phyloP scores from a whole-genome alignment of 2,888 invertebrate species.

The Heliconius sara region DNA sequence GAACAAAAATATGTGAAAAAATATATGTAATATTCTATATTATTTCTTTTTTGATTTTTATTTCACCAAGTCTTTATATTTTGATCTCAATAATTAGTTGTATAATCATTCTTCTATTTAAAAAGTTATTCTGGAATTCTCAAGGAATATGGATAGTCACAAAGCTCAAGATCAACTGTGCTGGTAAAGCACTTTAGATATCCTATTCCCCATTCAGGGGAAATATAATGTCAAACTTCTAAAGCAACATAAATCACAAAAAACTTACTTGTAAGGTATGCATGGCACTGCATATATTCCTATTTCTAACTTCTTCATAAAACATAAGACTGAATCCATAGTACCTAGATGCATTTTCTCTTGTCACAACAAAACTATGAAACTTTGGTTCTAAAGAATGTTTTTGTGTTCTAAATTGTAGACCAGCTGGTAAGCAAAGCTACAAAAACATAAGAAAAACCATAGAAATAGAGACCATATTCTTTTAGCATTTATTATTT shows the following conservation, averaged over 20 bases:
- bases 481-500: background rate
- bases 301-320: constrained; percentile 97
- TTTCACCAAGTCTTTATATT: too few relatives aligned
- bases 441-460: constrained; percentile 67
- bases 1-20: too few relatives aligned
- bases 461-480: background rate
- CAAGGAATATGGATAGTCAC: too few relatives aligned
- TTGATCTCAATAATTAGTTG: too few relatives aligned
- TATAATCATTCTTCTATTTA: too few relatives aligned
- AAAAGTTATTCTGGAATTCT: too few relatives aligned
- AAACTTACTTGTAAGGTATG: constrained; percentile 92
- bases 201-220: too few relatives aligned
- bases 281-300: constrained; percentile 97
- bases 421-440: constrained; percentile 97
- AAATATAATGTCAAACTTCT: too few relatives aligned
- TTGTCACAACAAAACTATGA: constrained; percentile 98
- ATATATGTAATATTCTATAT: too few relatives aligned
- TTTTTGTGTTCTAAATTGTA: constrained; percentile 97
- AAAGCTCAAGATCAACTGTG: too few relatives aligned
- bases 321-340: constrained; percentile 98
- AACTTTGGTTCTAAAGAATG: constrained; percentile 93
- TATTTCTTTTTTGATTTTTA: too few relatives aligned
- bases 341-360: constrained; percentile 97
- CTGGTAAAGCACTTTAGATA: too few relatives aligned
- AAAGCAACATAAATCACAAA: background rate